phyloP scores from a whole-genome alignment of 2,797 vertebrate genomes.

The Gambelia wislizenii region DNA sequence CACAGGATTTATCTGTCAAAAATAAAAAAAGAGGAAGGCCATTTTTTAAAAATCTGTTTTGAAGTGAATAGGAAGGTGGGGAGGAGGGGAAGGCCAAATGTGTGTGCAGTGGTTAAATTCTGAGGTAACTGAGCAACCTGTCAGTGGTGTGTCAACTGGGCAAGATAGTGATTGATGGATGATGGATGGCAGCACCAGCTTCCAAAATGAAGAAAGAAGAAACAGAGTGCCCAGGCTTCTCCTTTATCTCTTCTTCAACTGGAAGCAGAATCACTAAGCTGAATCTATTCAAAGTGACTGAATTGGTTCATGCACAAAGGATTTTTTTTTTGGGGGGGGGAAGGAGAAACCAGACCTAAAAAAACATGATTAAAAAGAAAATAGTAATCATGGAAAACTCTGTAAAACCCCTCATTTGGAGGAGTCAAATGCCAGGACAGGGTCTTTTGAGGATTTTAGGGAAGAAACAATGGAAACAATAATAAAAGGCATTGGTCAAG shows the following conservation, averaged over 20 bases:
- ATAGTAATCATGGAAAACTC: background rate
- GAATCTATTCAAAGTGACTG: constrained; percentile 20
- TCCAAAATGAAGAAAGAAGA: background rate
- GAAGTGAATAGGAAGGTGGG: too few relatives aligned
- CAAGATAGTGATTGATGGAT: background rate
- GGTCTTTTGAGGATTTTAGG: background rate
- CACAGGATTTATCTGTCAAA: constrained; percentile 3
- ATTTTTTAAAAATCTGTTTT: background rate
- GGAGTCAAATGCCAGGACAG: background rate
- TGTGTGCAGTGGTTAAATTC: background rate
- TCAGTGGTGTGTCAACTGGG: background rate
- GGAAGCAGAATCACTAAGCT: background rate
- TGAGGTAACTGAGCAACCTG: background rate
- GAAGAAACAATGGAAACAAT: background rate
- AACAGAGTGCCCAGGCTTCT: background rate
- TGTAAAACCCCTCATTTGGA: background rate
- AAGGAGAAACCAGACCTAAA: background rate
- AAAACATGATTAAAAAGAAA: background rate
- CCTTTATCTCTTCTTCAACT: constrained; percentile 8
- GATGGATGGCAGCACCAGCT: background rate
- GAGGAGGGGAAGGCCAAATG: background rate
- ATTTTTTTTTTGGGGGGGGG: background rate
- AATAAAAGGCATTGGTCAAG: background rate
- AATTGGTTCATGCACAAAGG: background rate
- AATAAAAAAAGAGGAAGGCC: background rate